Conservation (phyloP, 2,113 vertebrate species). For the Sprattus sprattus region DNA sequence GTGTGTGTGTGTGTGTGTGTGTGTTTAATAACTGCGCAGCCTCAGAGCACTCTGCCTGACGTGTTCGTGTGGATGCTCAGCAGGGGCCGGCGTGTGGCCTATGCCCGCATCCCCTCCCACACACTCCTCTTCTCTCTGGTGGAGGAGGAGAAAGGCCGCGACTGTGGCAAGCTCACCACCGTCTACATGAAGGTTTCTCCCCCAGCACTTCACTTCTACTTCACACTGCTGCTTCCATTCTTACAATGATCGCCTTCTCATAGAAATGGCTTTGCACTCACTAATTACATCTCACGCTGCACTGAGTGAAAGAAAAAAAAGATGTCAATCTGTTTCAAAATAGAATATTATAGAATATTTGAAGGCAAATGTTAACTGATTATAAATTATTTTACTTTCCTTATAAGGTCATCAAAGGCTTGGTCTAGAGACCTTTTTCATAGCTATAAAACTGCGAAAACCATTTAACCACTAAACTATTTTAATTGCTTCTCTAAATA, state of each 20-base stretch:
- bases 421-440: too few relatives aligned
- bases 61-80: conserved; percentile 89
- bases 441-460: too few relatives aligned
- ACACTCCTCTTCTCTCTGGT: conserved; percentile 86
- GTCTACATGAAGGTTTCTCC: conserved; percentile 84
- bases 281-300: not conserved
- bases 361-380: not conserved
- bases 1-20: not conserved
- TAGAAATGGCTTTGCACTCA: not conserved
- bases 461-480: too few relatives aligned
- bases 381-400: not conserved
- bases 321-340: not conserved
- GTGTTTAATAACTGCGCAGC: conserved; percentile 65
- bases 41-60: conserved; percentile 86
- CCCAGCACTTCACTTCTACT: not conserved
- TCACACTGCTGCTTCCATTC: not conserved
- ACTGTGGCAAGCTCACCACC: conserved; percentile 85
- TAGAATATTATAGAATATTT: not conserved
- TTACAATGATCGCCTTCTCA: not conserved
- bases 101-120: conserved; percentile 79
- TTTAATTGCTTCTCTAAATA: too few relatives aligned
- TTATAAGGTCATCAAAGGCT: too few relatives aligned
- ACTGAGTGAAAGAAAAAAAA: not conserved
- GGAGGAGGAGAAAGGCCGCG: conserved; percentile 86
- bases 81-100: conserved; percentile 78